Conservation (phyloP, 2,113 vertebrate species). For the Anseranas semipalmata region DNA sequence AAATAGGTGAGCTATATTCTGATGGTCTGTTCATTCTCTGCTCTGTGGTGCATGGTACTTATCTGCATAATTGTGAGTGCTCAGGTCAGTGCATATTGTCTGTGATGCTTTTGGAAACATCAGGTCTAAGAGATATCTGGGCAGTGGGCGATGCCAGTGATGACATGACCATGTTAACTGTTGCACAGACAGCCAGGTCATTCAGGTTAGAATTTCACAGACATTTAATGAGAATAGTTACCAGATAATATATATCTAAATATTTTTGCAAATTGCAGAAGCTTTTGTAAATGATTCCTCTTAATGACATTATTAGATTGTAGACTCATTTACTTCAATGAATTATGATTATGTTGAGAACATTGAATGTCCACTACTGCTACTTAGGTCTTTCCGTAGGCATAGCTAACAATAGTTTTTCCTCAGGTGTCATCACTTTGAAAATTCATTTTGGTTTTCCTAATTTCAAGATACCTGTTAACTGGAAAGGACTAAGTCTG, state of each 20-base stretch:
- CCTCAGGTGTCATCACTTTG: background rate
- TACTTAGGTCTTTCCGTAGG: background rate
- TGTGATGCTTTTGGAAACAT: background rate
- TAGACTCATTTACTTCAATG: background rate
- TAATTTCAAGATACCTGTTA: background rate
- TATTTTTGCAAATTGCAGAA: background rate
- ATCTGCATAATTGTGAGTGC: background rate
- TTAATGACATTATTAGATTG: background rate
- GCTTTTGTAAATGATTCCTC: background rate
- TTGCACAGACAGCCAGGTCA: background rate
- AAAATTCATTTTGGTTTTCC: background rate
- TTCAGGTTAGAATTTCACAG: background rate
- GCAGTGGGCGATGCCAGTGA: background rate
- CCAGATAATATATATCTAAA: background rate
- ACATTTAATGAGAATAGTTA: background rate
- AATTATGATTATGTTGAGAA: background rate
- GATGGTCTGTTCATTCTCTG: background rate
- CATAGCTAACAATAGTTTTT: background rate
- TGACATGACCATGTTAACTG: background rate
- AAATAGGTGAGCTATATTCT: background rate
- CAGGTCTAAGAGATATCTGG: background rate
- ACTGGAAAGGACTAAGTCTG: background rate
- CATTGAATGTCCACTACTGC: background rate
- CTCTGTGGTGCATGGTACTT: background rate
- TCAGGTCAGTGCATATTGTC: background rate